Evolutionary conservation across 2,888 invertebrate genomes (phyloP).

Genomic region (Melanotus villosus): DNA sequence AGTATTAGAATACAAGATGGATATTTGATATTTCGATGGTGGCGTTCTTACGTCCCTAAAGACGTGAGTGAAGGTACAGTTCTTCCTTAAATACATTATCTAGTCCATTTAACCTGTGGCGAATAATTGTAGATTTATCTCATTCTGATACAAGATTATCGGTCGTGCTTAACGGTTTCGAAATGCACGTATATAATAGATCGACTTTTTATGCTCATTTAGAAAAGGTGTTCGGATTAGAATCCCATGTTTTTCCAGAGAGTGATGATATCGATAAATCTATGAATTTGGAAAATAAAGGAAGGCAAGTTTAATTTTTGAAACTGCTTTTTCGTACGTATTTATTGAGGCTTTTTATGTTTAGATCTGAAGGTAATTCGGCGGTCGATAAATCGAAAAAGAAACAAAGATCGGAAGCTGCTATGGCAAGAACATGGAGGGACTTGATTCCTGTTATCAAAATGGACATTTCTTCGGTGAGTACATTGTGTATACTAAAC

Average conservation of each 20-base stretch:
- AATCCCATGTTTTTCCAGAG: conserved; percentile 80
- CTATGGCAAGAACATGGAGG: conserved; percentile 92
- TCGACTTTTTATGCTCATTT: conserved; percentile 88
- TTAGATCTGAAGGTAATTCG: conserved; percentile 40
- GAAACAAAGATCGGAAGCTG: conserved; percentile 81
- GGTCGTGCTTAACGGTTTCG: conserved; percentile 93
- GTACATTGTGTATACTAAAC: no score
- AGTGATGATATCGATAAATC: conserved; percentile 57
- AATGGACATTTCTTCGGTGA: conserved; percentile 89
- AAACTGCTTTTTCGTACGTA: no score
- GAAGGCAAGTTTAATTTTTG: conserved; percentile 34
- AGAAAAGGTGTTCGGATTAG: conserved; percentile 90
- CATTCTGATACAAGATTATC: conserved; percentile 94
- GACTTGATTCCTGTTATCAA: conserved; percentile 97
- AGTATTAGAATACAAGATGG: conserved; percentile 95
- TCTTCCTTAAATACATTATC: conserved; percentile 11
- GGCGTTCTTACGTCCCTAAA: conserved; percentile 95
- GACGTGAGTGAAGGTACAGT: conserved; percentile 94
- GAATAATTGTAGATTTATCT: conserved; percentile 81
- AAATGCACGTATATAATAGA: conserved; percentile 95
- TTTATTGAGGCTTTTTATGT: no score
- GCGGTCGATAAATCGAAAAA: conserved; percentile 53
- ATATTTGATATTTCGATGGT: conserved; percentile 97
- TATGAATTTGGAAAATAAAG: conserved; percentile 54
- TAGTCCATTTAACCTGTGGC: background rate